Base-by-base conservation (phyloP, 2,797 vertebrate genomes). In the Scolopax bukidnonensis region DNA sequence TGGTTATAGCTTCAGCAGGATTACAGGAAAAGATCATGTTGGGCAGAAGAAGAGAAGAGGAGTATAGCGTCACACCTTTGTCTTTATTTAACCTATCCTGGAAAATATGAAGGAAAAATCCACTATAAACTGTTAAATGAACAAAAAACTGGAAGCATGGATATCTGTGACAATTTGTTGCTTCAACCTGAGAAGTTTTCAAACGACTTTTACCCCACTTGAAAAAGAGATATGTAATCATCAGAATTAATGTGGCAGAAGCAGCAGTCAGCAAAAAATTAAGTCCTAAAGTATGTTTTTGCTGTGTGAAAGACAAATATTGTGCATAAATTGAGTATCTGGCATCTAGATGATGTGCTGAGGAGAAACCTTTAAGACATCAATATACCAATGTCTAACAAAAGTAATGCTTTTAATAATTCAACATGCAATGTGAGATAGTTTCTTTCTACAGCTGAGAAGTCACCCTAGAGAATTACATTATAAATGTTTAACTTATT, bases 361-460 rank as follows among this genome's bases (percentile, higher is more conserved):
- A 90, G 30, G 38, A 70, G 79, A 6, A 90, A 21, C 19, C 36
- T 88, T 92, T 63, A 76, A 69, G 43, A 87, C 45, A 70, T 30
- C 1, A 0, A 79, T 88, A 69, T 33, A 73, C 6, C 32, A 40
- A 10, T 32, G 56, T 61, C 77, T 59, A 85, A 69, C 30, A 81
- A 92, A 95, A 92, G 41, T 84, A 57, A 84, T 83, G 41, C 30
- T 71, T 57, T 90, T 95, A 89, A 93, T 92, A 96, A 91, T 9
- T 24, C 13, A 67, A 36, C 6, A 33, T 59, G 28, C 28, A 78
- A 63, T 36, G 12, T 82, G 30, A 79, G 36, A 45, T 6, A 71
- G 41, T 57, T 84, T 41, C 17, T 45, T 91, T 54, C 50, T 71
- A n/a, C 19, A 53, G 17, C 27, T 81, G 57, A 82, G 50, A 81